Evolutionary conservation across 2,888 invertebrate genomes (phyloP), one percentile per base, ranked within the genome.

Genomic region (Amitus sp.): DNA sequence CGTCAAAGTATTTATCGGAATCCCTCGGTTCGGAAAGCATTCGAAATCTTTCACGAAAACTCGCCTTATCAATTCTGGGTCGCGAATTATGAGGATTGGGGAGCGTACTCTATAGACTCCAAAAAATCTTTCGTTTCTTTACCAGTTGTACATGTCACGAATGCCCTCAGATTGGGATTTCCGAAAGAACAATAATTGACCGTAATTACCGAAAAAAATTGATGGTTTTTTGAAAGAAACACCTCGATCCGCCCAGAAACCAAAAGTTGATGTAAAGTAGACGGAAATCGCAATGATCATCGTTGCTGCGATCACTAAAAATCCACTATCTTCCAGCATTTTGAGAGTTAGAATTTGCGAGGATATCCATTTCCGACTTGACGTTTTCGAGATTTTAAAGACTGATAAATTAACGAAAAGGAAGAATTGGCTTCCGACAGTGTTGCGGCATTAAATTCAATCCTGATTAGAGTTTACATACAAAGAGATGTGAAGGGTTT

Each of bases 101-200:
- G 76, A 73, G 30, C 75, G 69, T 2, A 80, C 74, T 5, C 79
- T 73, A 23, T 70, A 82, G 0, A 72, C 77, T 0, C 82, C 82
- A 18, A 79, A 79, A 47, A 70, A 80, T 9, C 71, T 68, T 28
- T 77, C 75, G 3, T 71, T 63, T 19, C 69, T 66, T 52, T 80
- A 79, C 75, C 78, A 77, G 17, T 79, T 73, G 66, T 81, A 81
- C 75, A 81, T 80, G 7, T 78, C 78, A 15, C 69, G 52, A 5
- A 79, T 66, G 1, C 76, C 74, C 28, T 80, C 77, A 1, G 75
- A 72, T 55, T 75, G 73, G 0, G 79, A 79, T 28, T 73, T 76
- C 2, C 70, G 69, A 54, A 81, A 81, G 0, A 75, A 55, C 7
- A 80, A 55, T 1, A 77, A 57, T 0, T 74, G 66, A 0, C 68